phyloP scores from a whole-genome alignment of 2,113 vertebrate species.

The Puntigrus tetrazona region DNA sequence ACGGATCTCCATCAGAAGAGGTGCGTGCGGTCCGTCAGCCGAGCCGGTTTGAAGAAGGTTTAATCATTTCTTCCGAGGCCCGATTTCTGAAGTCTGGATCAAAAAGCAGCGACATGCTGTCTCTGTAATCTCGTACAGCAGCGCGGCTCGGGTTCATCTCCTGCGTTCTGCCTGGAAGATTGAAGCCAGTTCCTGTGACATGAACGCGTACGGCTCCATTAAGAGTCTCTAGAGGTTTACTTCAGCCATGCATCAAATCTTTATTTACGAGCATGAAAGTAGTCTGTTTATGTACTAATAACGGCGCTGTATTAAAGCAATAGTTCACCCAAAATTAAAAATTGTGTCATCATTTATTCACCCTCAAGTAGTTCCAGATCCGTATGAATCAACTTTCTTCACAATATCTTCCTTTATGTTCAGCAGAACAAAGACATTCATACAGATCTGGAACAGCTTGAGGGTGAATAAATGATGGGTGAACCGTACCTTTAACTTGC shows the following conservation, averaged over 20 bases:
- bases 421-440: too few species aligned
- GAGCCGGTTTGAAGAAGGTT: slow-evolving; percentile 16
- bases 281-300: neutral
- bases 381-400: too few species aligned
- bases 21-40: neutral
- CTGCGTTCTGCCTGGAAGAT: neutral
- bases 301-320: neutral
- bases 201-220: neutral
- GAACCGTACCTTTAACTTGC: neutral
- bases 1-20: slow-evolving; percentile 46
- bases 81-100: slow-evolving; percentile 26
- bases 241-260: neutral
- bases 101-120: neutral
- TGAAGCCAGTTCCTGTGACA: neutral
- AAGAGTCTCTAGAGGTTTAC: neutral
- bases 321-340: too few species aligned
- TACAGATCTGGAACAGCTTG: too few species aligned
- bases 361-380: too few species aligned
- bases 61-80: neutral
- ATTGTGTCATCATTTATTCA: too few species aligned
- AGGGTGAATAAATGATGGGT: too few species aligned
- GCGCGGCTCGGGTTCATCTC: neutral
- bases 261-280: neutral
- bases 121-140: neutral
- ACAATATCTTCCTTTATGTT: too few species aligned